Evolutionary conservation across 1,140 invertebrate species (phyloP).

Genomic region (Philotrypesis tridentata): DNA sequence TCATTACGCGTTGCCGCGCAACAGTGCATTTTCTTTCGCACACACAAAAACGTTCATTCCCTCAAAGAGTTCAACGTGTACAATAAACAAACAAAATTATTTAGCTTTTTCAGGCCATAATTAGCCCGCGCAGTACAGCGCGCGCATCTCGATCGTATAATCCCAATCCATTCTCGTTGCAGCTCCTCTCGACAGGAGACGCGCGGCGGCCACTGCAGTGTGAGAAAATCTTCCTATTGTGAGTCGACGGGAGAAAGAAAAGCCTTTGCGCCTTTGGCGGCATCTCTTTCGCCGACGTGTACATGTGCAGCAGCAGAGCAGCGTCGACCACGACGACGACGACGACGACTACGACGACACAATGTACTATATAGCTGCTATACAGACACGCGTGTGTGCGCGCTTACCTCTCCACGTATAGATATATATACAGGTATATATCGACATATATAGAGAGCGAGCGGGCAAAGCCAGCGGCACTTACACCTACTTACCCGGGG

Average conservation of each 20-base stretch:
- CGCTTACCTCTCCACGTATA: neutral
- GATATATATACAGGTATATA: neutral
- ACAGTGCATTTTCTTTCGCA: no score
- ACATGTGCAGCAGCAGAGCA: no score
- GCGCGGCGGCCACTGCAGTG: neutral
- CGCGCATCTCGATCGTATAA: neutral
- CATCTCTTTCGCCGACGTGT: conserved; percentile 61
- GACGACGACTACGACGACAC: no score
- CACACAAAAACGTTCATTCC: no score
- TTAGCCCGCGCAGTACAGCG: no score
- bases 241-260: conserved; percentile 60
- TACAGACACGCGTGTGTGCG: no score
- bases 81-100: no score
- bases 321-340: no score
- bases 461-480: conserved; percentile 58
- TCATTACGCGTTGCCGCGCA: no score
- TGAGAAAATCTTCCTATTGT: conserved; percentile 70
- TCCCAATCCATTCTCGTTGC: neutral
- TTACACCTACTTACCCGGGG: conserved; percentile 66
- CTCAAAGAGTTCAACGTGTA: no score
- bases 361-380: no score
- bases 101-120: no score
- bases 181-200: neutral
- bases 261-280: conserved; percentile 62
- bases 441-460: neutral